These are phyloP conservation scores for Porites lobata DNA, from an alignment of 92 coral and sea anemone species.

Conservation along the genomic window DNA sequence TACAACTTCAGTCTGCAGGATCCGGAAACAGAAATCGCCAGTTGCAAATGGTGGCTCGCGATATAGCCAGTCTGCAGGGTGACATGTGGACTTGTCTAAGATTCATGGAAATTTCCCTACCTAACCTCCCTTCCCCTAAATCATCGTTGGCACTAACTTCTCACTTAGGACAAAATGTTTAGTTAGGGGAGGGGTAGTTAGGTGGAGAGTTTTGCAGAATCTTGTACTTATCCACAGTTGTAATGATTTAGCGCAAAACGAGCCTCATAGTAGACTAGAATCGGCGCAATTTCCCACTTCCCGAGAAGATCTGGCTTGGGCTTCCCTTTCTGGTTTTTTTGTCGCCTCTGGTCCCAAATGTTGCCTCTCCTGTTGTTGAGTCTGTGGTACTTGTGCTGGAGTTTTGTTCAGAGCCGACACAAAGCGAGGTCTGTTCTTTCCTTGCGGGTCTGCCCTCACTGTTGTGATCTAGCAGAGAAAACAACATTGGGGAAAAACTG, in stretches of 20 bases:
- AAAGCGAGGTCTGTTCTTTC: constrained; percentile 36
- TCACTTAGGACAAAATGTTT: too few relatives aligned
- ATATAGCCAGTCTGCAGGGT: too few relatives aligned
- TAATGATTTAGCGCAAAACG: background rate
- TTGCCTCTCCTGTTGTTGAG: constrained; percentile 8
- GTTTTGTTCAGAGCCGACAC: constrained; percentile 12
- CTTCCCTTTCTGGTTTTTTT: background rate
- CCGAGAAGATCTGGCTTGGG: background rate
- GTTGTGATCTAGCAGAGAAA: constrained; percentile 19
- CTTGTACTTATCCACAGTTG: background rate
- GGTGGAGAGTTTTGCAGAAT: background rate
- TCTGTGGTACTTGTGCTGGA: background rate
- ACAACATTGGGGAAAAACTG: background rate
- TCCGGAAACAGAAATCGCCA: too few relatives aligned
- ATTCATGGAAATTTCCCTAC: too few relatives aligned
- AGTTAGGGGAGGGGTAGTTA: too few relatives aligned
- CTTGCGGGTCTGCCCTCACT: constrained; percentile 43
- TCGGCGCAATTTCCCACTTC: background rate
- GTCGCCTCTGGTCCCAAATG: background rate
- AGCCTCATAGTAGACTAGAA: constrained; percentile 5
- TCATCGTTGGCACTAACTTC: too few relatives aligned
- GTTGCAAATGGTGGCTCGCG: too few relatives aligned
- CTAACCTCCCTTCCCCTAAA: too few relatives aligned
- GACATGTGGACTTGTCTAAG: too few relatives aligned
- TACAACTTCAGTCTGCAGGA: too few relatives aligned